Evolutionary conservation across 30 jellyfish, hydroid and myxozoan species (phyloP), one percentile per base, ranked within the genome.

Genomic region (Catostylus mosaicus): DNA sequence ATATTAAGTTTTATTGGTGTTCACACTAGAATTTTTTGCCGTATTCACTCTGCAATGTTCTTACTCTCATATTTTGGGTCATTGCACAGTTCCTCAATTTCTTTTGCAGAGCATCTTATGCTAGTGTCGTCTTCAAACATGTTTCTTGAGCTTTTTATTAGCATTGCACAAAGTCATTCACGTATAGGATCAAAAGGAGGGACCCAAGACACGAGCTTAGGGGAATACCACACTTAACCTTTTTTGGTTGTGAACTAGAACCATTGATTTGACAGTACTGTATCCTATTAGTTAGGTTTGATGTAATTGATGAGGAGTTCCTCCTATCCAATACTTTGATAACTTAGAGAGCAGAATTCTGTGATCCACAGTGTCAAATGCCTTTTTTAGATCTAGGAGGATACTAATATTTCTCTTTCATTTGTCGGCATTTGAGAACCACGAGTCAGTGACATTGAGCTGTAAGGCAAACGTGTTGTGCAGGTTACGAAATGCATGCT

Each of bases 1-100:
- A n/a, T 34, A 69, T 69, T 34, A 23, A 45, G 78, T 34, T 24
- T 37, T 5, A 12, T 38, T 69, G 67, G 36, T 69, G 63, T n/a
- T n/a, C n/a, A n/a, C n/a, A n/a, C n/a, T n/a, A n/a, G n/a, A n/a
- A 43, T 43, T 43, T 16, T 43, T 43, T 43, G 54, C 54, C 54
- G 54, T 16, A 43, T 6, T 43, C 54, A 43, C 16, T 43, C 54
- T 43, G 54, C 54, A 43, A 43, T 43, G 0, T 43, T 43, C 54
- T 9, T 43, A 16, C 54, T 6, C 54, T 43, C 54, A 43, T 9
- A 0, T 43, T 43, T 6, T 43, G 16, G 16, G 54, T 43, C 54
- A 43, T 9, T 43, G 54, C 54, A 43, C 14, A 43, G 54, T 9
- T 43, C 54, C 16, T 43, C 16, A 43, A 43, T 43, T 16, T 43